Percentiles rank a stretch among this genome's conserved stretches.
Evolutionary conservation across 2,888 invertebrate species (phyloP).

Genomic region (Cephus pulcher): DNA sequence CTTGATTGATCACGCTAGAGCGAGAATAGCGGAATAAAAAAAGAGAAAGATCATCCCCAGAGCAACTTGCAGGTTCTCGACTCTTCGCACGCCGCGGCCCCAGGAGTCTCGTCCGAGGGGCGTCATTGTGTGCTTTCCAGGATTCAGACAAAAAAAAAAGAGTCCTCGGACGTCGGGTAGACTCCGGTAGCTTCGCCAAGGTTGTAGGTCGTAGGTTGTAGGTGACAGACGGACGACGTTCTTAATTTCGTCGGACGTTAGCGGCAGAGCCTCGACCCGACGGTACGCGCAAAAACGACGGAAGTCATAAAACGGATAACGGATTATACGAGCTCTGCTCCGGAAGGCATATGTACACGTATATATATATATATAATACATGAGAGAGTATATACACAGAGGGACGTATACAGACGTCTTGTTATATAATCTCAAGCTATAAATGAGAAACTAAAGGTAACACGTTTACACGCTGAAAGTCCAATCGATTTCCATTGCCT

Average conservation of each 20-base stretch:
- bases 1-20: neutral
- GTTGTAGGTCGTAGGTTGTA: slow-evolving; percentile 4
- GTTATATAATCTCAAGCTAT: neutral
- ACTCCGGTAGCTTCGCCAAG: neutral
- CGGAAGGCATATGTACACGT: slow-evolving; percentile 8
- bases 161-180: neutral
- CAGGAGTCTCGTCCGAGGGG: neutral
- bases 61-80: neutral
- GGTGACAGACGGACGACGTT: slow-evolving; percentile 51
- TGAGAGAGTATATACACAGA: neutral
- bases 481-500: neutral
- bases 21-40: neutral
- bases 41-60: neutral
- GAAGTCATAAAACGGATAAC: slow-evolving; percentile 19
- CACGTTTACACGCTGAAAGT: neutral
- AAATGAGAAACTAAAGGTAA: neutral
- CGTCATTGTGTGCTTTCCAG: neutral
- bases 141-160: neutral
- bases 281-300: slow-evolving; percentile 29
- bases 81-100: neutral
- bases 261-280: slow-evolving; percentile 22
- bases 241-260: slow-evolving; percentile 53
- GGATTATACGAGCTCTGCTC: slow-evolving; percentile 26
- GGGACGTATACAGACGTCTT: neutral
- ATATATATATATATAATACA: neutral